These are phyloP conservation scores for Lateolabrax maculatus DNA, from an alignment of 2,797 vertebrate genomes.

Conservation along the genomic window DNA sequence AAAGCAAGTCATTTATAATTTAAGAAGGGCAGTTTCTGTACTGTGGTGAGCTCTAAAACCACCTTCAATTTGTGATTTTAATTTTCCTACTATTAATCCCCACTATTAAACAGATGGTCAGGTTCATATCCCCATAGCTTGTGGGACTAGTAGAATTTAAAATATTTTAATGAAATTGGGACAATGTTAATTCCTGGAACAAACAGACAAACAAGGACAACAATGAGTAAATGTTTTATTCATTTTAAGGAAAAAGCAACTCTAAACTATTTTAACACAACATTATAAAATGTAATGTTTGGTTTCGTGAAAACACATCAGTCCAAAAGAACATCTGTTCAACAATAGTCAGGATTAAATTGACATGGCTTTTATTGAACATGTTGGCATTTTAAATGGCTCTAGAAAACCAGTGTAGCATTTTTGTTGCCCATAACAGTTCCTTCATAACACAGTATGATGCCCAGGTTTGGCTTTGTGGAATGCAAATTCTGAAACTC, in stretches of 20 bases:
- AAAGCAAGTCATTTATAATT: too few species aligned
- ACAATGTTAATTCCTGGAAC: background rate
- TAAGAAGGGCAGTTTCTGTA: too few species aligned
- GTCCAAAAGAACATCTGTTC: background rate
- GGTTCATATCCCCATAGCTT: too few species aligned
- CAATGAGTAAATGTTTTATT: background rate
- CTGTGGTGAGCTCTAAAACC: too few species aligned
- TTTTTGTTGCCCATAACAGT: background rate
- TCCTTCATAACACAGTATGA: constrained; percentile 11
- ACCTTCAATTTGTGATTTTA: too few species aligned
- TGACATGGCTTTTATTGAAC: background rate
- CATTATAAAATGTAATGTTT: background rate
- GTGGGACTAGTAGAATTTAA: too few species aligned
- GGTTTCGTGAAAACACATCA: background rate
- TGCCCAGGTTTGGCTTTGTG: background rate
- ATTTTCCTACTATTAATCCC: too few species aligned
- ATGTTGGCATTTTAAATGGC: background rate
- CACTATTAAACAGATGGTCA: too few species aligned
- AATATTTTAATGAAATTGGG: background rate
- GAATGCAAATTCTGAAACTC: background rate
- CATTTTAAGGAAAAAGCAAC: background rate
- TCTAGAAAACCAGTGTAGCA: background rate
- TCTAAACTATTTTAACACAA: background rate
- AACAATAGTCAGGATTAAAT: background rate
- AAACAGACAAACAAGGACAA: background rate